Evolutionary conservation across 1,140 invertebrate species (phyloP), one percentile per base, ranked within the genome.

Genomic region (Heliconius himera): DNA sequence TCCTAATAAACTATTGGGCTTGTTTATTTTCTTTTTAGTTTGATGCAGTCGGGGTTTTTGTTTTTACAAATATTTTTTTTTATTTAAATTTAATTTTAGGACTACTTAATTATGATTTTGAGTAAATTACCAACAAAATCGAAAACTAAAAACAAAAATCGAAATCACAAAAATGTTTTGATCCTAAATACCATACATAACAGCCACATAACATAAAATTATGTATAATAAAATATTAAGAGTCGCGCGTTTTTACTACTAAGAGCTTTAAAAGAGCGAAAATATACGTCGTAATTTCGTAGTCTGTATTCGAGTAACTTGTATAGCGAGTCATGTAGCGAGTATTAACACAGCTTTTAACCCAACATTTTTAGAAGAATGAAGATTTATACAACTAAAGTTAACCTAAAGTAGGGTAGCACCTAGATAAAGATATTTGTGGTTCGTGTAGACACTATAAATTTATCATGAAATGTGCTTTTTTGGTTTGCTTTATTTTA

Each of bases 321-420:
- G 3, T 26, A 66, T 26, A 66, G 60, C n/a, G n/a, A n/a, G n/a
- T n/a, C n/a, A 66, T 66, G 9, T 16, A 66, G n/a, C 22, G 22
- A 66, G 11, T 13, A 66, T 66, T 66, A 66, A 26, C 60, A 66
- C 22, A 66, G 60, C 60, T 66, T 66, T 66, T 66, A 66, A 29
- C 60, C 11, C n/a, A 29, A 66, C 60, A 66, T 66, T 66, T 66
- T 29, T 66, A 26, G n/a, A 66, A 29, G 22, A 66, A 66, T 72
- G 49, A 73, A 20, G 76, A 72, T 77, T 54, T 72, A 70, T 72
- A 38, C 9, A 22, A 66, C n/a, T 26, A 29, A 26, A 66, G 60
- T 66, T 29, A 26, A 66, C 26, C 60, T 66, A 26, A 26, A 26
- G 22, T 26, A 29, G 8, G 60, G 60, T 66, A 66, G 60, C n/a